Evolutionary conservation across 2,888 invertebrate genomes (phyloP), one percentile per base, ranked within the genome.

Genomic region (Hyles lineata): DNA sequence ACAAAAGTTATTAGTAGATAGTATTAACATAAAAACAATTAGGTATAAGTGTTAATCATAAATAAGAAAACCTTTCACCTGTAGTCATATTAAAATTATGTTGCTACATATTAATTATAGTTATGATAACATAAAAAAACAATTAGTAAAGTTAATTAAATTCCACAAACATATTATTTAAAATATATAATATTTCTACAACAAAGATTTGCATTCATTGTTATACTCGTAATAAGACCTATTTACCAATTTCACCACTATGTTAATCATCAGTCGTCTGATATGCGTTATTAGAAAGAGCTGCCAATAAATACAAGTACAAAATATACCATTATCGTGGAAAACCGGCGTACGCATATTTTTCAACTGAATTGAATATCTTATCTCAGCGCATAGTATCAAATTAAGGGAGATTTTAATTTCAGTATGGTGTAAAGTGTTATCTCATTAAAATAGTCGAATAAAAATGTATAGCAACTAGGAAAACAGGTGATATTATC

Each of bases 201-300:
- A 15, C 7, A n/a, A 17, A 55, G 19, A 7, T 55, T 15, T 43
- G 43, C 43, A 43, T 11, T 43, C 15, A 11, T 15, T 43, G n/a
- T 55, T n/a, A 60, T 60, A 2, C 11, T 60, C 0, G n/a, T 15
- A 1, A 60, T 60, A 60, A 25, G 7, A 60, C 60, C 25, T 60
- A 67, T 67, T 23, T 63, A 43, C 23, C 63, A 23, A 67, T 23
- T 23, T 60, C 25, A 50, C 50, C 52, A 71, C 61, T 62, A 50
- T 71, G 52, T 71, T 71, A 71, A n/a, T 71, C 29, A 55, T 55
- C 61, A 32, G 61, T 71, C 50, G 25, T 32, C 32, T 71, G 19
- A 9, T n/a, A 50, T 71, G 71, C 29, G 9, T 63, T 62, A 58
- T 62, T 71, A 61, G 21, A 67, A 67, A 73, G 73, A 70, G 70